phyloP scores from a whole-genome alignment of 2,797 vertebrate genomes.

The Manis pentadactyla region DNA sequence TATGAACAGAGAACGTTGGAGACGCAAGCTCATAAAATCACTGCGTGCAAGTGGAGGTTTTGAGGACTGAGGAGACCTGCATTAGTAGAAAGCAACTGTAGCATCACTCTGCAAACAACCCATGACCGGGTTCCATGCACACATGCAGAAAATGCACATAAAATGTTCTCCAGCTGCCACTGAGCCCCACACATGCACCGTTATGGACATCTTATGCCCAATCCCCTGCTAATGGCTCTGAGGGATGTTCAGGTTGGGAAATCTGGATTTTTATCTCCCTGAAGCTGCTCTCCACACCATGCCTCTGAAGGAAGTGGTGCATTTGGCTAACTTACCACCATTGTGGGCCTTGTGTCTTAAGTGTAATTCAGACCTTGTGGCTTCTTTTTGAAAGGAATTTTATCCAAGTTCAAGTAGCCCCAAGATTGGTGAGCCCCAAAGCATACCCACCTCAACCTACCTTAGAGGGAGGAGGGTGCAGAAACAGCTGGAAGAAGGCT shows the following conservation, averaged over 20 bases:
- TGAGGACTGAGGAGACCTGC: neutral
- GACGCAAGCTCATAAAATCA: neutral
- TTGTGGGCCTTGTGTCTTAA: neutral
- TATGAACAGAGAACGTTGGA: neutral
- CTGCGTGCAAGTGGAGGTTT: neutral
- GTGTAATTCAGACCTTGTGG: neutral
- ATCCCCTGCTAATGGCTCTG: neutral
- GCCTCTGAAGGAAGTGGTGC: neutral
- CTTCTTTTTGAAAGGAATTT: slow-evolving; percentile 45
- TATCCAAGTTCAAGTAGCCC: slow-evolving; percentile 11
- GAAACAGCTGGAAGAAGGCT: neutral
- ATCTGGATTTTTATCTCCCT: neutral
- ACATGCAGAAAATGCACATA: neutral
- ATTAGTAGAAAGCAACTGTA: neutral
- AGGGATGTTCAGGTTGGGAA: neutral
- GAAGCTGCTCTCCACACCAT: neutral
- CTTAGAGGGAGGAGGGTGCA: neutral
- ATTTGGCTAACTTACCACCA: neutral
- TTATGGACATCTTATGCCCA: neutral
- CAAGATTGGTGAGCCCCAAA: neutral
- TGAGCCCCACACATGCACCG: neutral
- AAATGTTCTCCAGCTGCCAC: neutral
- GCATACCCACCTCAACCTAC: neutral
- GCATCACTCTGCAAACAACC: neutral
- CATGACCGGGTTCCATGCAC: neutral